Evolutionary conservation across 2,888 invertebrate genomes (phyloP).

Genomic region (Heliconius cydno): DNA sequence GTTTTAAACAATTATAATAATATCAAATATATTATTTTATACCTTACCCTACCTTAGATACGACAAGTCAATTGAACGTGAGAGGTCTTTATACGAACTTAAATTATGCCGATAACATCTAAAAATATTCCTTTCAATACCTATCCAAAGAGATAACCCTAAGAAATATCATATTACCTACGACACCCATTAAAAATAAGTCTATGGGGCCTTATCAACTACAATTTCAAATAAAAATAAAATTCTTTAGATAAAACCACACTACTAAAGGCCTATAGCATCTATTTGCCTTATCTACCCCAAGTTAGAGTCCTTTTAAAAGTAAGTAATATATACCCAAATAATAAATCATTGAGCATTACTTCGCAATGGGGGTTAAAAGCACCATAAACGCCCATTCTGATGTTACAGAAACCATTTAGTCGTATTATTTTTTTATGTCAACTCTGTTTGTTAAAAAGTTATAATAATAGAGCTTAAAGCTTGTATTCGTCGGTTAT

Average conservation of each 20-base stretch:
- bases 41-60: not conserved
- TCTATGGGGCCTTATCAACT: constrained; percentile 17
- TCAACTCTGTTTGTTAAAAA: constrained; percentile 29
- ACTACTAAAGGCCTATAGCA: constrained; percentile 53
- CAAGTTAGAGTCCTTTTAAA: constrained; percentile 49
- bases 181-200: constrained; percentile 24
- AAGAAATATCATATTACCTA: constrained; percentile 11
- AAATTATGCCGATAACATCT: constrained; percentile 9
- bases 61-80: not conserved
- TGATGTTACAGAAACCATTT: constrained; percentile 45
- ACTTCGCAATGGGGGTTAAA: constrained; percentile 61
- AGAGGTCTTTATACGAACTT: not conserved
- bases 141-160: constrained; percentile 15
- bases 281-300: constrained; percentile 55
- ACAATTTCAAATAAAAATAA: constrained; percentile 41
- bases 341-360: constrained; percentile 77
- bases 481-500: not conserved
- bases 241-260: constrained; percentile 44
- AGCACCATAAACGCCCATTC: constrained; percentile 44
- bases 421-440: constrained; percentile 33
- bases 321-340: constrained; percentile 58
- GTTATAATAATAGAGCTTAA: not conserved
- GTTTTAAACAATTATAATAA: not conserved
- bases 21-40: not conserved
- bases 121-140: constrained; percentile 34